These are phyloP conservation scores for Erpornis zantholeuca DNA, from an alignment of 2,113 vertebrate genomes.

Conservation along the genomic window DNA sequence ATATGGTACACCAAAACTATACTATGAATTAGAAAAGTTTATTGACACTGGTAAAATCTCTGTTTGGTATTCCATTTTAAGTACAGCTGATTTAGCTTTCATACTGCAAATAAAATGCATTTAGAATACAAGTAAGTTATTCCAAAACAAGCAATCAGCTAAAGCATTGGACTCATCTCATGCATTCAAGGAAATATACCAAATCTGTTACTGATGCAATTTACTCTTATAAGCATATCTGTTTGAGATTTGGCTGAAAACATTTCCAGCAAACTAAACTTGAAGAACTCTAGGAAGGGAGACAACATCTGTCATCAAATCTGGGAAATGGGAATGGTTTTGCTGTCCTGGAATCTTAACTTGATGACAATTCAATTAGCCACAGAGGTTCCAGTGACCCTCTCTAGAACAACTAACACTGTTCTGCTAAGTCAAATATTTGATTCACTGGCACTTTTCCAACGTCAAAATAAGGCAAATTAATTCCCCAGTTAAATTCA, in stretches of 20 bases:
- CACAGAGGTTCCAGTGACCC: neutral
- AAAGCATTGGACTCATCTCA: neutral
- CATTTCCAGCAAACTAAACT: neutral
- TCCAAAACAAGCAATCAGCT: neutral
- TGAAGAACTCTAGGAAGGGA: neutral
- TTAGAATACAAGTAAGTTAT: neutral
- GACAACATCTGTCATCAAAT: neutral
- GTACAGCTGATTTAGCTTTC: neutral
- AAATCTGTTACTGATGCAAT: rapidly evolving
- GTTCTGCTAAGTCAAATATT: neutral
- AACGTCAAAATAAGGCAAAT: neutral
- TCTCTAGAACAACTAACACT: neutral
- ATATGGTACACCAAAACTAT: neutral
- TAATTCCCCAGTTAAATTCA: neutral
- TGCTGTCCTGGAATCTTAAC: neutral
- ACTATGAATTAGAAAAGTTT: neutral
- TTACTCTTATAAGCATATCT: neutral
- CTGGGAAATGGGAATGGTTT: neutral
- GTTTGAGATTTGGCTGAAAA: neutral
- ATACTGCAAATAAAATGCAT: neutral
- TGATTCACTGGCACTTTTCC: neutral
- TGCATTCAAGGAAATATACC: neutral
- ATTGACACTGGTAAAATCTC: neutral
- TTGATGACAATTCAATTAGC: neutral
- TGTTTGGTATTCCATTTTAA: neutral